Evolutionary conservation across 2,888 invertebrate genomes (phyloP).

Genomic region (Nemotelus pantherinus): DNA sequence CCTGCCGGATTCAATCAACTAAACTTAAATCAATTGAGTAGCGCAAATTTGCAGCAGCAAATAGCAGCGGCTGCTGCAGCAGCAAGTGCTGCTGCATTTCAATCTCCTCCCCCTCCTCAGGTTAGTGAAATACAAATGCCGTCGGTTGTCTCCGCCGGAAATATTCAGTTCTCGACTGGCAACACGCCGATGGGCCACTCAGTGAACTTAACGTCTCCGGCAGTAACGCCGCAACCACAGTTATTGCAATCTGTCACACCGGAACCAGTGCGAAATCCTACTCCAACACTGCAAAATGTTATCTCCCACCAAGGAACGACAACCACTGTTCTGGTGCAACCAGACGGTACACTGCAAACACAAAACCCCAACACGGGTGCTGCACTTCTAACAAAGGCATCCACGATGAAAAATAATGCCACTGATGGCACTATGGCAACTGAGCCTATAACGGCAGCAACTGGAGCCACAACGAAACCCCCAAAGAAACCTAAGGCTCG

Average conservation of each 20-base stretch:
- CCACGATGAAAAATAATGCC: not conserved
- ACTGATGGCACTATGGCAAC: constrained; percentile 3
- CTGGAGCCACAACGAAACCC: constrained; percentile 9
- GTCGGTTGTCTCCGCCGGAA: constrained; percentile 53
- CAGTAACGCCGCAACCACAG: constrained; percentile 54
- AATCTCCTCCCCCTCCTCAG: constrained; percentile 59
- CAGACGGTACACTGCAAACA: constrained; percentile 54
- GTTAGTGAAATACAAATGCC: constrained; percentile 54
- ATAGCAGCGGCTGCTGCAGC: constrained; percentile 57
- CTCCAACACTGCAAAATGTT: constrained; percentile 58
- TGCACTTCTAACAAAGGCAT: not conserved
- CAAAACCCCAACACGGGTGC: constrained; percentile 53
- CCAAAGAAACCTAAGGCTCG: constrained; percentile 58
- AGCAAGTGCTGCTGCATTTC: constrained; percentile 59
- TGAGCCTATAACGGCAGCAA: not conserved
- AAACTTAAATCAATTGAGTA: constrained; percentile 62
- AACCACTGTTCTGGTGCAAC: constrained; percentile 49
- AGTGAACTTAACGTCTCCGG: constrained; percentile 47
- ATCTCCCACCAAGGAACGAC: constrained; percentile 56
- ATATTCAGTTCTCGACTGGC: constrained; percentile 54
- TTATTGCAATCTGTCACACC: constrained; percentile 59
- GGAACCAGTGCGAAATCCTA: constrained; percentile 61
- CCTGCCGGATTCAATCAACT: constrained; percentile 58
- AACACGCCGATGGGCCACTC: constrained; percentile 49
- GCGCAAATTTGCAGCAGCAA: constrained; percentile 62